Evolutionary conservation across 2,797 vertebrate species (phyloP).

Genomic region (Nasua narica): DNA sequence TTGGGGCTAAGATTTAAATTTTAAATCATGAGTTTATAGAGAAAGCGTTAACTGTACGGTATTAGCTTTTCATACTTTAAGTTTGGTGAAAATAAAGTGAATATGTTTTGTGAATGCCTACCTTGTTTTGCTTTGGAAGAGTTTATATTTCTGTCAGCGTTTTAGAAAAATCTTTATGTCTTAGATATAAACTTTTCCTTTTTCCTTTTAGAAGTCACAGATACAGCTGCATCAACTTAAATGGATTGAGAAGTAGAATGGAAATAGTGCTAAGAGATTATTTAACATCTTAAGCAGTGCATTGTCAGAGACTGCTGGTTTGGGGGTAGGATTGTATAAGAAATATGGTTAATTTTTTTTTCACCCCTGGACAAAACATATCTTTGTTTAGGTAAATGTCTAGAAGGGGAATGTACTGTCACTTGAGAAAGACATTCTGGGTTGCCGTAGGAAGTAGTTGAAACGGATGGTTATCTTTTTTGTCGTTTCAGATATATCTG

Average conservation of each 20-base stretch:
- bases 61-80: constrained; percentile 12
- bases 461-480: constrained; percentile 26
- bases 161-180: background rate
- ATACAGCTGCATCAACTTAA: background rate
- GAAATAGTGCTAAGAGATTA: background rate
- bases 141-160: background rate
- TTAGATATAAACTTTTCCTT: background rate
- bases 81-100: constrained; percentile 10
- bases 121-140: background rate
- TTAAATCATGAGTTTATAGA: constrained; percentile 5
- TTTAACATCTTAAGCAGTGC: background rate
- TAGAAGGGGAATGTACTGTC: background rate
- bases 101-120: background rate
- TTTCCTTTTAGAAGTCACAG: background rate
- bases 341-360: background rate
- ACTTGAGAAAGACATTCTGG: background rate
- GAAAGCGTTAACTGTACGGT: background rate
- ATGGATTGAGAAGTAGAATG: background rate
- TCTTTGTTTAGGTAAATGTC: constrained; percentile 37
- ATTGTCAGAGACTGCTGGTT: constrained; percentile 4
- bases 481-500: background rate
- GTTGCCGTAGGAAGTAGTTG: background rate
- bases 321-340: constrained; percentile 14
- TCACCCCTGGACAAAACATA: background rate
- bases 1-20: background rate